Evolutionary conservation across 2,113 vertebrate species (phyloP).

Genomic region (Heloderma charlesbogerti): DNA sequence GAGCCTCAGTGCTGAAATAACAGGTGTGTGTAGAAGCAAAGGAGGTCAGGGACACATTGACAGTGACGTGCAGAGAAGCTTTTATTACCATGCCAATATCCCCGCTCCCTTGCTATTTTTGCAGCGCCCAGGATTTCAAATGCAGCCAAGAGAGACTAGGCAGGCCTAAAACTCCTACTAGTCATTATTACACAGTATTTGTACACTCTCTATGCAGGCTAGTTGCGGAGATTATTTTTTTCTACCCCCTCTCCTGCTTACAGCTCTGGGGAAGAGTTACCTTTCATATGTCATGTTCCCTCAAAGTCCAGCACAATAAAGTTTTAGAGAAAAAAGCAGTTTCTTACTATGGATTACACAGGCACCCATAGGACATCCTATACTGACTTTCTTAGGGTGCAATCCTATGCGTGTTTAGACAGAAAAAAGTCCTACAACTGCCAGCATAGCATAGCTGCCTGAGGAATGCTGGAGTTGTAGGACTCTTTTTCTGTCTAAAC

Average conservation of each 20-base stretch:
- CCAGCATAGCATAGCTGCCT: too few species aligned
- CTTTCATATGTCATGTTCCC: background rate
- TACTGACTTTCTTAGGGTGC: background rate
- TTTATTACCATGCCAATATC: conserved; percentile 18
- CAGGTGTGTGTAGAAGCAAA: background rate
- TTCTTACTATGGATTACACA: background rate
- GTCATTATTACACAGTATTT: background rate
- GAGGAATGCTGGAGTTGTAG: too few species aligned
- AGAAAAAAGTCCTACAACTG: too few species aligned
- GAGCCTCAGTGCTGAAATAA: conserved; percentile 8
- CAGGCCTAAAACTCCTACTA: background rate
- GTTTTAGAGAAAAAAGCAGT: background rate
- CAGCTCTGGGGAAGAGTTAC: background rate
- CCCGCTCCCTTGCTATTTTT: background rate
- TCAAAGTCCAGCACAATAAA: background rate
- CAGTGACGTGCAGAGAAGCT: background rate
- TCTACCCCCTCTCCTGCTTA: background rate
- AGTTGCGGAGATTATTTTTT: background rate
- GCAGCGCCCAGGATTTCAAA: background rate
- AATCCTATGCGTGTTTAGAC: too few species aligned
- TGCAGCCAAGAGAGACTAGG: background rate
- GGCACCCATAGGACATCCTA: background rate
- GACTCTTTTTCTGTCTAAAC: too few species aligned
- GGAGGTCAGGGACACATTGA: background rate
- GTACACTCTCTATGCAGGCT: background rate